Base-by-base conservation (phyloP, 2,888 invertebrate species). In the Stegana nigrithorax region DNA sequence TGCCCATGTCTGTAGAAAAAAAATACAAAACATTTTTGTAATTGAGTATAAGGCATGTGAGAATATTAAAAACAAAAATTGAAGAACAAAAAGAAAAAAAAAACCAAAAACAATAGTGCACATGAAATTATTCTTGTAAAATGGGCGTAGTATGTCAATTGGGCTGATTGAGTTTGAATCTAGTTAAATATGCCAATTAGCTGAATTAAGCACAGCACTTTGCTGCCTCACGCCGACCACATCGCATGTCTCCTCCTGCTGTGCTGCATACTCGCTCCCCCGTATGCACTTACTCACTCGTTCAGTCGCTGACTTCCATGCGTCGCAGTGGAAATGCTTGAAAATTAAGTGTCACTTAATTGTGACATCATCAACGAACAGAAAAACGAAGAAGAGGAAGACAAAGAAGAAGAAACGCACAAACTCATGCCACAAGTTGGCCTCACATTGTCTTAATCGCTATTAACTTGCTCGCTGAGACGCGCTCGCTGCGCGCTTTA, bases 1-100 rank as follows among this genome's bases (percentile, higher is more conserved):
- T 89, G 66, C 92, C 93, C 94, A 96, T 95, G 85, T 94, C 96
- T 96, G 86, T 6, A 25, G n/a, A 42, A 3, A 44, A 36, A 56
- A 39, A 81, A 29, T 25, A 19, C 8, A 1, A 70, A 68, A 60
- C 12, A 4, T 32, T 32, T 32, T 10, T 2, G 10, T 32, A 32
- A 32, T 32, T 2, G n/a, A 6, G 10, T 14, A 2, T 23, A 58
- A n/a, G n/a, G n/a, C n/a, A n/a, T n/a, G n/a, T n/a, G n/a, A n/a
- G n/a, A n/a, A n/a, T n/a, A n/a, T n/a, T n/a, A 44, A 44, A 58
- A 32, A 32, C 12, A 5, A 53, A 57, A 45, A 47, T 27, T 23
- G 23, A 23, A 47, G 39, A 12, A 23, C n/a, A 29, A 19, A 19
- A 23, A 19, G 19, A 19, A 51, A 25, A 55, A 26, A 60, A 32